Evolutionary conservation across 2,888 invertebrate genomes (phyloP), one percentile per base, ranked within the genome.

Genomic region (Ferrisia virgata): DNA sequence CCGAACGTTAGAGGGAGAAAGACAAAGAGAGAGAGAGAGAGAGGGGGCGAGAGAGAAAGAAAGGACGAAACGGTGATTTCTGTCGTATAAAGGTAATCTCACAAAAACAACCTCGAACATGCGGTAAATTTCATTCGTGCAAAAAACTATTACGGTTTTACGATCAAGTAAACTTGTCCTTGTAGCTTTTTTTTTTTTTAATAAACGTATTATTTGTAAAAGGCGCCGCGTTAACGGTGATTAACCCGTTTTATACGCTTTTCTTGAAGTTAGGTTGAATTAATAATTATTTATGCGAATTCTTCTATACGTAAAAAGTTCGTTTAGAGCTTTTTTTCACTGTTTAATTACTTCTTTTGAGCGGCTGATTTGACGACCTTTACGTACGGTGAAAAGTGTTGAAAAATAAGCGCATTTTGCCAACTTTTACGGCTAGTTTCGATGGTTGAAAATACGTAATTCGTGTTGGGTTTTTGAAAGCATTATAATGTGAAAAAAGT

Each of bases 131-230:
- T 33, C 31, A 76, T 76, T 76, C 36, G 72, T 76, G 72, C 22
- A 76, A 76, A 76, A 76, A 76, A 76, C 72, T 76, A 76, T 76
- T 76, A 76, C 36, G 18, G 33, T 76, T 76, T 76, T 76, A 76
- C 36, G 72, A 76, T 76, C 72, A 76, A 36, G 33, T 76, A 36
- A 76, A 76, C 72, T 28, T 36, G 72, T 76, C 72, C 36, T 76
- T 76, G 72, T 76, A 18, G 72, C 18, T 76, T 76, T n/a, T n/a
- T n/a, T n/a, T n/a, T n/a, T n/a, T n/a, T 76, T 36, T 76, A 76
- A 36, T 76, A 36, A 76, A 76, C 72, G 36, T 36, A 76, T 76
- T 76, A 18, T 36, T 36, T 28, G 25, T 13, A 64, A 31, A 64
- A 64, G 64, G 28, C 8, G 28, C 64, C 64, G n/a, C n/a, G 64